phyloP scores from a whole-genome alignment of 2,797 vertebrate species.

The Megalops cyprinoides region DNA sequence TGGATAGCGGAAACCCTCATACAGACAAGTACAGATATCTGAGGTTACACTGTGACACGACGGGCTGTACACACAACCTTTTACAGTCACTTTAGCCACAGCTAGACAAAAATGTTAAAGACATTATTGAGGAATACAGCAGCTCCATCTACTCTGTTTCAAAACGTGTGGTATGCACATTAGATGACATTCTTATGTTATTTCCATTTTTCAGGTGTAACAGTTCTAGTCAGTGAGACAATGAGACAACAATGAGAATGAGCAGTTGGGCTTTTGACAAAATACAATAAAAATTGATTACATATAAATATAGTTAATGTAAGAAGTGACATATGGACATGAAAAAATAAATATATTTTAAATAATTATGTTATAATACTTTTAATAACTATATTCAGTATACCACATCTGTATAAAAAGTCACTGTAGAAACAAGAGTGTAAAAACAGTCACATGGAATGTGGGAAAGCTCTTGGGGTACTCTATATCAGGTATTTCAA shows the following conservation, averaged over 20 bases:
- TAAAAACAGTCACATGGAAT: neutral
- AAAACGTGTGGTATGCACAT: no score
- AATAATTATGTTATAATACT: no score
- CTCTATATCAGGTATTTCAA: neutral
- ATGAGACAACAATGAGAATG: no score
- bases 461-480: neutral
- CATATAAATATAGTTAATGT: neutral
- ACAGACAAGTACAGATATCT: neutral
- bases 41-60: neutral
- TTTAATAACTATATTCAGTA: neutral
- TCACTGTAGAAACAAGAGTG: neutral
- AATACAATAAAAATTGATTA: no score
- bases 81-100: neutral
- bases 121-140: neutral
- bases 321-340: neutral
- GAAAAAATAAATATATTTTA: neutral
- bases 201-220: no score
- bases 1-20: no score
- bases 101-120: neutral
- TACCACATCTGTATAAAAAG: neutral
- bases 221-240: no score
- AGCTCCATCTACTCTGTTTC: neutral
- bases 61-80: neutral
- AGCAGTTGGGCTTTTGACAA: no score
- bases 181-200: no score